Evolutionary conservation across 2,797 vertebrate species (phyloP).

Genomic region (Sebastes hubbsi): DNA sequence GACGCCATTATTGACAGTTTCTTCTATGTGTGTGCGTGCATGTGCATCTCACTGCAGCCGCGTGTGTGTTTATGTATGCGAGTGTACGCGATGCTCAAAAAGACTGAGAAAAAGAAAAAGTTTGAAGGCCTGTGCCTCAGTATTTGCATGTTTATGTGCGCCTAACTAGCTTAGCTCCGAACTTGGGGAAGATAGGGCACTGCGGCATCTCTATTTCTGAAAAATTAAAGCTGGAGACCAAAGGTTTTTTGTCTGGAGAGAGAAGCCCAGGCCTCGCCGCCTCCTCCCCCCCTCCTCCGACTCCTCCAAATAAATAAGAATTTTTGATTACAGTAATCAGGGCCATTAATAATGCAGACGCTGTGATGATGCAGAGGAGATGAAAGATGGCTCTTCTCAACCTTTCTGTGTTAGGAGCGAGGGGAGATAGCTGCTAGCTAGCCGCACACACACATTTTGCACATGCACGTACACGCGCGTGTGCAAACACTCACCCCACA

Average conservation of each 20-base stretch:
- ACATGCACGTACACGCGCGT: background rate
- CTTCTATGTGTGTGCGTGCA: constrained; percentile 14
- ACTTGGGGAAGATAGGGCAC: constrained; percentile 75
- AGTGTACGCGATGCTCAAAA: constrained; percentile 54
- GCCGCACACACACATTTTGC: constrained; percentile 25
- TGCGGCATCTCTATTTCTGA: constrained; percentile 79
- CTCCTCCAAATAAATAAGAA: constrained; percentile 87
- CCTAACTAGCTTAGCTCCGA: constrained; percentile 77
- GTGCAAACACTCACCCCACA: constrained; percentile 41
- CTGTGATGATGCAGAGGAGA: constrained; percentile 84
- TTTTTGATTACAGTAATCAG: constrained; percentile 89
- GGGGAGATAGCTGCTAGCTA: constrained; percentile 81
- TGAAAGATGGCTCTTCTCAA: constrained; percentile 86
- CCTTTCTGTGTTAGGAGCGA: constrained; percentile 83
- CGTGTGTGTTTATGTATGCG: constrained; percentile 33
- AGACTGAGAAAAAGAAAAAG: constrained; percentile 58
- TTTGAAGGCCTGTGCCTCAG: constrained; percentile 65
- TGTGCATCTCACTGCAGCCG: constrained; percentile 4
- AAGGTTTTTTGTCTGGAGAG: constrained; percentile 83
- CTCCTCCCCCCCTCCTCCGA: constrained; percentile 65
- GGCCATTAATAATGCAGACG: constrained; percentile 85
- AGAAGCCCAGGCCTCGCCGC: constrained; percentile 69
- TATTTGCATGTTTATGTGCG: constrained; percentile 77
- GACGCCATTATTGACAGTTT: constrained; percentile 63
- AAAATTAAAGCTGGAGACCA: constrained; percentile 80